These are phyloP conservation scores for Perca flavescens DNA, from an alignment of 2,113 vertebrate species.

Conservation along the genomic window DNA sequence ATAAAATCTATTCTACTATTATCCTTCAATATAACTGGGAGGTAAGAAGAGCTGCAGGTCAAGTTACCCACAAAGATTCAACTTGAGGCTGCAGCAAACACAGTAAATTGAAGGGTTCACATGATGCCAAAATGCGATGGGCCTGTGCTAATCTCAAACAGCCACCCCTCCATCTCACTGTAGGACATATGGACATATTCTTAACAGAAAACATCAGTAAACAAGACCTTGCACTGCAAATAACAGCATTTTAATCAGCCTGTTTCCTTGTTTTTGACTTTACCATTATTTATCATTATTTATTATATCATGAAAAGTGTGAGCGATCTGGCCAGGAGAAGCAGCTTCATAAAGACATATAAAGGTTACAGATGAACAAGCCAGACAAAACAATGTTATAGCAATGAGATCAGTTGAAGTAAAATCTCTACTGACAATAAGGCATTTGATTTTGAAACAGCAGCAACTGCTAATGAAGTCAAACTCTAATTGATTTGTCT, in stretches of 20 bases:
- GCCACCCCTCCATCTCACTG: background rate
- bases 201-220: background rate
- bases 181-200: background rate
- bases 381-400: background rate
- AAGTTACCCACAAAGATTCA: constrained; percentile 1
- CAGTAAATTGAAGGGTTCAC: background rate
- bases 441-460: background rate
- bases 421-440: background rate
- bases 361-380: background rate
- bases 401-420: background rate
- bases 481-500: constrained; percentile 5
- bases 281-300: background rate
- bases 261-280: background rate
- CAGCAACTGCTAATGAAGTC: background rate
- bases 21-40: background rate
- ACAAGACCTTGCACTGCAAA: background rate
- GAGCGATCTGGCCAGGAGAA: background rate
- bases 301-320: no score
- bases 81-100: background rate
- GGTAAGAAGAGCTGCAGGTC: background rate
- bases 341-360: background rate
- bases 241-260: background rate
- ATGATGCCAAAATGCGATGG: no score
- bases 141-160: background rate
- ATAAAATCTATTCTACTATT: background rate